Evolutionary conservation across 1,140 invertebrate species (phyloP), one percentile per base, ranked within the genome.

Genomic region (Ylistrum balloti): DNA sequence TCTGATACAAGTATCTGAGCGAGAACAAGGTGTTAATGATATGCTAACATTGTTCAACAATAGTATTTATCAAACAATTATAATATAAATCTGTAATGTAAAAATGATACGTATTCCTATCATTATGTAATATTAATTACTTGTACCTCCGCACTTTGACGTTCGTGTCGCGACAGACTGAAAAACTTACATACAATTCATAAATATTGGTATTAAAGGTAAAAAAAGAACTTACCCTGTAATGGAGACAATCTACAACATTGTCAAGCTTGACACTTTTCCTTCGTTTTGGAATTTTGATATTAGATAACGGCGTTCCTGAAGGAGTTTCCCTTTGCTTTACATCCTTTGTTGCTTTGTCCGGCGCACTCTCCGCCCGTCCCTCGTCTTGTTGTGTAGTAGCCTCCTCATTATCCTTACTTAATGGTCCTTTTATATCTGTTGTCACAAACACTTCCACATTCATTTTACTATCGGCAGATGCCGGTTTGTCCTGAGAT

Each of bases 161-260:
- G n/a, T n/a, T n/a, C n/a, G n/a, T n/a, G n/a, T n/a, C n/a, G n/a
- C n/a, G n/a, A n/a, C n/a, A n/a, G n/a, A n/a, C n/a, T n/a, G n/a
- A n/a, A n/a, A n/a, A n/a, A n/a, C n/a, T n/a, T n/a, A n/a, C n/a
- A n/a, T n/a, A n/a, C n/a, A n/a, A n/a, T n/a, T 7, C 35, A 38
- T 7, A 38, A 38, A 13, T 38, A 38, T 38, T 38, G 35, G 13
- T 38, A 38, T 38, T 38, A 7, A 7, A 38, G 35, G 5, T 7
- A 38, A 7, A 11, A 86, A 17, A 1, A 45, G 20, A 45, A 45
- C 41, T 17, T 87, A 95, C 95, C 94, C 93, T 94, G 86, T 93
- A 94, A 88, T 93, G 90, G 20, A 95, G 90, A 86, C 92, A 93
- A 85, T 95, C 94, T 17, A 95, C 91, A 33, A 95, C 93, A 90